These are phyloP conservation scores for Rhynchomys soricoides DNA, from an alignment of 2,113 vertebrate genomes.

Conservation along the genomic window DNA sequence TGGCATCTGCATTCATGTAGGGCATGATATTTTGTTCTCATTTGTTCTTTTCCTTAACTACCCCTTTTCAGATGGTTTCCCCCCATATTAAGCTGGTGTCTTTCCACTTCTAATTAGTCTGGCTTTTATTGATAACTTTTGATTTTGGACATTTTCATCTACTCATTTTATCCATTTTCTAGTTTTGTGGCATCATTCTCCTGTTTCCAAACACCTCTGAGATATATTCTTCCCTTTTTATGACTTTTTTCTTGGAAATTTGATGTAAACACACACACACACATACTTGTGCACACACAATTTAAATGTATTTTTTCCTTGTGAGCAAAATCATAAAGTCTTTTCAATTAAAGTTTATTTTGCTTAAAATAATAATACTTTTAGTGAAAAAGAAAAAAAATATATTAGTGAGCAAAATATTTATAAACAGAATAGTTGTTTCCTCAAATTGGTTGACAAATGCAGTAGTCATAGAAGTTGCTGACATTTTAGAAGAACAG, in stretches of 20 bases:
- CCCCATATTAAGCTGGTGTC: not conserved
- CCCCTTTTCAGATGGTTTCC: too few species aligned
- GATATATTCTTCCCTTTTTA: not conserved
- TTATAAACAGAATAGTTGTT: not conserved
- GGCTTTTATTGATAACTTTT: not conserved
- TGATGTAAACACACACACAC: not conserved
- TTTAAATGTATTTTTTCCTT: not conserved
- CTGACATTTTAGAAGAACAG: not conserved
- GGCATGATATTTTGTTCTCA: not conserved
- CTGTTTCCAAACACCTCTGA: not conserved
- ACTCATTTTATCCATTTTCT: not conserved
- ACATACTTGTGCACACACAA: not conserved
- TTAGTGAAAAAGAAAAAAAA: not conserved
- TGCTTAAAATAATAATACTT: not conserved
- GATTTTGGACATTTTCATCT: not conserved
- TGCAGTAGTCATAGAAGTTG: not conserved
- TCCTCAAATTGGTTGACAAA: not conserved
- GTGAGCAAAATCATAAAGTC: not conserved
- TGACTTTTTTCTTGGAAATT: too few species aligned
- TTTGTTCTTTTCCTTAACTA: not conserved
- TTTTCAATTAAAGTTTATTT: not conserved
- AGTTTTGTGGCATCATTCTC: not conserved
- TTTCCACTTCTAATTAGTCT: not conserved
- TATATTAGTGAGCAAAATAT: not conserved
- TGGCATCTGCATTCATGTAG: not conserved